Evolutionary conservation across 2,888 invertebrate genomes (phyloP), one percentile per base, ranked within the genome.

Genomic region (Trimorus sp.): DNA sequence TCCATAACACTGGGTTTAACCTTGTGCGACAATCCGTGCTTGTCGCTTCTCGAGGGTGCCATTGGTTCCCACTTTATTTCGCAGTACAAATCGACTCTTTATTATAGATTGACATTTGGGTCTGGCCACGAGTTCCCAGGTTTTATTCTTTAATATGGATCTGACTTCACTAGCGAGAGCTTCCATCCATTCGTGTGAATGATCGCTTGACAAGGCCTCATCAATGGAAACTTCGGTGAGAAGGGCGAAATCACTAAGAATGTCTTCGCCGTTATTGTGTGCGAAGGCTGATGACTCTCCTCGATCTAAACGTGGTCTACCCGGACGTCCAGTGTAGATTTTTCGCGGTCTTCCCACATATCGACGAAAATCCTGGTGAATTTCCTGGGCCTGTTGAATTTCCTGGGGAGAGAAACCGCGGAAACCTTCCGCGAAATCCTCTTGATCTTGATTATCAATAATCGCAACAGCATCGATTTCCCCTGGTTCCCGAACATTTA

Each of bases 81-180:
- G 40, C 40, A 40, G 40, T 4, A 40, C 40, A 40, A 40, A 40
- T 40, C 40, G 40, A 40, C 40, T 40, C 40, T 40, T 40, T 8
- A 40, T 40, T 11, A 40, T 11, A 11, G 8, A 8, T 7, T 40
- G 40, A 40, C 9, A 40, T 40, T 49, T n/a, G 7, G 76, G 11
- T 45, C 73, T 71, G 0, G 51, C 0, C 8, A 76, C 68, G 0
- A 82, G n/a, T 0, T 68, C 73, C 79, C 78, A 82, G 0, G 82
- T 82, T n/a, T 71, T 58, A 38, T 58, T 58, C 16, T 56, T 68
- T n/a, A 80, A 16, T 8, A 80, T 60, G 1, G 75, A 75, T 15
- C 26, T 51, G 1, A 82, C 63, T 14, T 82, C 75, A 7, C 40
- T 48, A 0, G 66, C 56, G 36, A 83, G 66, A 0, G 79, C 82